phyloP scores from a whole-genome alignment of 2,113 vertebrate species.

The Rhea americana region DNA sequence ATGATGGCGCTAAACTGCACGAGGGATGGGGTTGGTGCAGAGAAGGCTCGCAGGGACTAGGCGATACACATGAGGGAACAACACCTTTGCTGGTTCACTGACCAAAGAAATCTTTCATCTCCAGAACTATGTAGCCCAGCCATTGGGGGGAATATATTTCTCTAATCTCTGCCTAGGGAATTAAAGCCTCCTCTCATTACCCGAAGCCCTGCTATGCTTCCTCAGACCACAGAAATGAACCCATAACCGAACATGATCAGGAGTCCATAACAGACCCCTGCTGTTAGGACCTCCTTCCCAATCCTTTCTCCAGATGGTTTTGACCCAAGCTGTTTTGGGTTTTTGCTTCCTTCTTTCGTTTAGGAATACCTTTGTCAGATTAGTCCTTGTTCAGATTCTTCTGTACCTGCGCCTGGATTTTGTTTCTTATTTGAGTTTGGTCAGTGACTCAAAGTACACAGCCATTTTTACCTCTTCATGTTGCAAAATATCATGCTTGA shows the following conservation, averaged over 20 bases:
- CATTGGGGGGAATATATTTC: background rate
- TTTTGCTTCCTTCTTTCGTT: background rate
- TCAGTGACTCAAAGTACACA: slow-evolving; percentile 21
- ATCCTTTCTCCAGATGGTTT: background rate
- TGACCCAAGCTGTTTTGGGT: background rate
- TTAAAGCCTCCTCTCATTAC: background rate
- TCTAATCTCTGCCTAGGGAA: background rate
- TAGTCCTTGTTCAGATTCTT: background rate
- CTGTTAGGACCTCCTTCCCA: background rate
- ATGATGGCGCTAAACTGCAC: background rate
- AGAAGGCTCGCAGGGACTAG: background rate
- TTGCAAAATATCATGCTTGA: slow-evolving; percentile 15
- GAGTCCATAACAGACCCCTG: fast-evolving
- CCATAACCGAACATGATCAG: fast-evolving
- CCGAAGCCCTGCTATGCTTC: background rate
- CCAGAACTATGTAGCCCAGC: background rate
- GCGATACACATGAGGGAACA: background rate
- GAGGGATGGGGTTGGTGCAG: background rate
- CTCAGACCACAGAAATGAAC: background rate
- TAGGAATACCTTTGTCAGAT: background rate
- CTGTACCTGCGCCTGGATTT: background rate
- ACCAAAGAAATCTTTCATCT: background rate
- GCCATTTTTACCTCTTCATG: background rate
- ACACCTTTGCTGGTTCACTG: background rate
- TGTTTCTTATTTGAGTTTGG: background rate